These are phyloP conservation scores for Acrobasis consociella DNA, from an alignment of 2,888 invertebrate species.

Conservation along the genomic window DNA sequence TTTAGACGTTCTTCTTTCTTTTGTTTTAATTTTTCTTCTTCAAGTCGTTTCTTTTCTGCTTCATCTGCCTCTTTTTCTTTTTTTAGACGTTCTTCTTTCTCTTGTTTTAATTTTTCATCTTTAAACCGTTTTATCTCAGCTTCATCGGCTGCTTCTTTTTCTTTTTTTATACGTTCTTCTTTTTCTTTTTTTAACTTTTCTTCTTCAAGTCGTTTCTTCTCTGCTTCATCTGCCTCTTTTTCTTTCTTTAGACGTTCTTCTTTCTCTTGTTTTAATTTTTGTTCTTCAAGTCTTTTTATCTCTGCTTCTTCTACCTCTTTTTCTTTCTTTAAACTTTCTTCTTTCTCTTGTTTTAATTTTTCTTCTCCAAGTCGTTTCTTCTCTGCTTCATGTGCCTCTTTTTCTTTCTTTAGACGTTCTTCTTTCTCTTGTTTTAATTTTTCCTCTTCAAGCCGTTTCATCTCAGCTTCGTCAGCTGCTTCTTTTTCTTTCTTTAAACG, in stretches of 20 bases:
- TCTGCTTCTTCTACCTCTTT: conserved; percentile 25
- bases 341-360: conserved; percentile 21
- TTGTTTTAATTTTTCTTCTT: conserved; percentile 22
- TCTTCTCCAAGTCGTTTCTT: conserved; percentile 17
- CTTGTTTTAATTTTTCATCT: conserved; percentile 15
- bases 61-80: conserved; percentile 36
- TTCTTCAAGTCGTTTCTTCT: conserved; percentile 17
- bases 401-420: conserved; percentile 16
- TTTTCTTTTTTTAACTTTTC: conserved; percentile 25
- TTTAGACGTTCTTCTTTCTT: conserved; percentile 19
- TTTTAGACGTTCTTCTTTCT: conserved; percentile 27
- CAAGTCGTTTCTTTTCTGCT: conserved; percentile 31
- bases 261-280: conserved; percentile 24
- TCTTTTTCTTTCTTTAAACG: conserved; percentile 17
- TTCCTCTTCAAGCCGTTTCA: conserved; percentile 19
- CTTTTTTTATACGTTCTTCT: neutral
- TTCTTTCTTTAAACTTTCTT: conserved; percentile 21
- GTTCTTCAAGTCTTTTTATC: conserved; percentile 23
- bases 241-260: conserved; percentile 34
- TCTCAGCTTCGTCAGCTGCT: conserved; percentile 6
- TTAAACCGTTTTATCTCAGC: conserved; percentile 21
- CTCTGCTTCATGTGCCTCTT: conserved; percentile 14
- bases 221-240: conserved; percentile 29
- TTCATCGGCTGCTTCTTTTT: conserved; percentile 6
- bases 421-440: conserved; percentile 21